Conservation (phyloP, 2,797 vertebrate species). For the Lophius americanus region DNA sequence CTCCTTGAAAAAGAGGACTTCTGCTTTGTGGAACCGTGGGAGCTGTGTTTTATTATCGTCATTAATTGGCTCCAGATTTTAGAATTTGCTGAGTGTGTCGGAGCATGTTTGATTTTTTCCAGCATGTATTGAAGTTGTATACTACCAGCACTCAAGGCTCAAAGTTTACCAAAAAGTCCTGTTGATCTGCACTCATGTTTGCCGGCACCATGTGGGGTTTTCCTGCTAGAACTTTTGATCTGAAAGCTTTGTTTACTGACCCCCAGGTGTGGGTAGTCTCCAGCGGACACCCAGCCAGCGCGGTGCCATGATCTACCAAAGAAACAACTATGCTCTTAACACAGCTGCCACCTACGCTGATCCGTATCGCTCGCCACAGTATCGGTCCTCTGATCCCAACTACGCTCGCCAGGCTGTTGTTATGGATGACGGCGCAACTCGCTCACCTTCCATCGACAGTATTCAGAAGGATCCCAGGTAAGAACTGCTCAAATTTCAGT, state of each 20-base stretch:
- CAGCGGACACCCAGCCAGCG: slow-evolving; percentile 95
- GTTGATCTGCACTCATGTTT: slow-evolving; percentile 30
- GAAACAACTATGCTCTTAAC: slow-evolving; percentile 90
- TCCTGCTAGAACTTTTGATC: slow-evolving; percentile 15
- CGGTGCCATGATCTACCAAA: slow-evolving; percentile 95
- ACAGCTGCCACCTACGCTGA: slow-evolving; percentile 88
- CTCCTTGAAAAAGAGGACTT: slow-evolving; percentile 66
- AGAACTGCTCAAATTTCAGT: slow-evolving; percentile 33
- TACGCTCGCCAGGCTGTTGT: slow-evolving; percentile 81
- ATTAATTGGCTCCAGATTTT: slow-evolving; percentile 76
- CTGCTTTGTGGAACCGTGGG: slow-evolving; percentile 59
- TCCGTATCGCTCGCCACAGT: slow-evolving; percentile 86
- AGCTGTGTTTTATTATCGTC: slow-evolving; percentile 61
- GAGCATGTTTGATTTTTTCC: slow-evolving; percentile 72
- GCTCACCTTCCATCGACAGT: slow-evolving; percentile 97
- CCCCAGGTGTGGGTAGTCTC: slow-evolving; percentile 90
- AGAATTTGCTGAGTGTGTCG: slow-evolving; percentile 59
- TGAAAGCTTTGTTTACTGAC: slow-evolving; percentile 26
- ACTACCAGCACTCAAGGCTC: slow-evolving; percentile 27
- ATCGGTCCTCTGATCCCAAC: slow-evolving; percentile 85
- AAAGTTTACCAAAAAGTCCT: slow-evolving; percentile 40
- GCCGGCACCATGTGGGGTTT: not conserved
- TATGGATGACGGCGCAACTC: slow-evolving; percentile 88
- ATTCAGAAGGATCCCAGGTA: slow-evolving; percentile 98
- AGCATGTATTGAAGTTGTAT: slow-evolving; percentile 38